phyloP scores from a whole-genome alignment of 2,797 vertebrate genomes.

The Microctenopoma lineatum region DNA sequence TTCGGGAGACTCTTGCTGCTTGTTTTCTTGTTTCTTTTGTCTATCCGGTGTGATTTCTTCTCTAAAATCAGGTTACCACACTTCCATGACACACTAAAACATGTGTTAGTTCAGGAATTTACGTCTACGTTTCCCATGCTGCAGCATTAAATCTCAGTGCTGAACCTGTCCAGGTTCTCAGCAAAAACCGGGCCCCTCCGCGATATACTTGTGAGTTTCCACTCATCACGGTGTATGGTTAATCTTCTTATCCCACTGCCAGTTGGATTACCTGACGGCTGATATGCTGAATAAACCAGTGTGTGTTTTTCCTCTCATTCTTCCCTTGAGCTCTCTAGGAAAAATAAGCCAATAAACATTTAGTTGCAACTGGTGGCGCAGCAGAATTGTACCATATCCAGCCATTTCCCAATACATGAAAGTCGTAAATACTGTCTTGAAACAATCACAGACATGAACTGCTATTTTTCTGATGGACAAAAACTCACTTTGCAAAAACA shows the following conservation, averaged over 20 bases:
- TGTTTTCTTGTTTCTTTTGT: neutral
- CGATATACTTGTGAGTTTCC: constrained; percentile 43
- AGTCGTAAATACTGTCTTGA: constrained; percentile 47
- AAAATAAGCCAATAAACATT: constrained; percentile 66
- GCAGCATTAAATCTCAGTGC: constrained; percentile 9
- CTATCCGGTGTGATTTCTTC: neutral
- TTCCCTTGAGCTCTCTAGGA: constrained; percentile 48
- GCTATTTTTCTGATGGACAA: neutral
- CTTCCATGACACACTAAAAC: neutral
- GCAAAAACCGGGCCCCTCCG: constrained; percentile 40
- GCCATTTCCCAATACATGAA: constrained; percentile 46
- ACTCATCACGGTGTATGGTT: constrained; percentile 58
- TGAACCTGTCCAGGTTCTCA: constrained; percentile 28
- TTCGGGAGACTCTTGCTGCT: neutral
- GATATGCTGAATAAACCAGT: constrained; percentile 65
- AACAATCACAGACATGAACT: constrained; percentile 25
- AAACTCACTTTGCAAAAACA: constrained; percentile 15
- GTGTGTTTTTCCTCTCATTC: constrained; percentile 47
- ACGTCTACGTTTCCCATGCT: constrained; percentile 1
- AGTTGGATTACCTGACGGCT: constrained; percentile 71
- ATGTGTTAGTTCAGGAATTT: neutral
- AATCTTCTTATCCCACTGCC: constrained; percentile 73
- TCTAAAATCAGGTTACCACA: constrained; percentile 13
- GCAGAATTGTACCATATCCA: constrained; percentile 49
- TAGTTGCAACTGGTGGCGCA: constrained; percentile 57